A percentile compares a stretch with the other conserved stretches of the same genome.
Evolutionary conservation across 92 coral and sea anemone species (phyloP).

Genomic region (Galaxea fascicularis): DNA sequence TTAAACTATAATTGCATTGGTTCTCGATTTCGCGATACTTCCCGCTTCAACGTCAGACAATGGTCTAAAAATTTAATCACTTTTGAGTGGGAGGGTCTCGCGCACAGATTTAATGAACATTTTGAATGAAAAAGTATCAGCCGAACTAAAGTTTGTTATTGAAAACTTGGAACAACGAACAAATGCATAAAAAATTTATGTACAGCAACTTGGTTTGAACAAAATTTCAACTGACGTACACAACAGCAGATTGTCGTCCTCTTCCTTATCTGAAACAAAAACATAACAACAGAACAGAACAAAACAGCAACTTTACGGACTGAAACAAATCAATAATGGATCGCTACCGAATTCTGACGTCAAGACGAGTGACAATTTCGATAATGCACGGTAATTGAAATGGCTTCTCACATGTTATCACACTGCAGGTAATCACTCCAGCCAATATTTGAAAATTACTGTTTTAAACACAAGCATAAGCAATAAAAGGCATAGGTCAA

Average conservation of each 20-base stretch:
- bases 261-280: background rate
- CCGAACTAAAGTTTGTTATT: too few species aligned
- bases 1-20: background rate
- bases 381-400: background rate
- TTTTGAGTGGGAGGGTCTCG: background rate
- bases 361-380: background rate
- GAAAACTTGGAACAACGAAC: background rate
- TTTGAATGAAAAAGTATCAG: too few species aligned
- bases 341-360: background rate
- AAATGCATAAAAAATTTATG: background rate
- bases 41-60: background rate
- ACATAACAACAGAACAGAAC: background rate
- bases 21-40: background rate
- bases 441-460: background rate
- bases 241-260: background rate
- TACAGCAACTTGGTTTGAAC: background rate
- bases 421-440: background rate
- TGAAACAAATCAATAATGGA: background rate
- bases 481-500: background rate
- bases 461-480: background rate
- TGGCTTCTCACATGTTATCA: background rate
- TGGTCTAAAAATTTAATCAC: background rate
- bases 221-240: background rate
- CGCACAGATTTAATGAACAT: background rate
- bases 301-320: background rate